Evolutionary conservation across 2,113 vertebrate genomes (phyloP), one percentile per base, ranked within the genome.

Genomic region (Corythornis madagascariensis): DNA sequence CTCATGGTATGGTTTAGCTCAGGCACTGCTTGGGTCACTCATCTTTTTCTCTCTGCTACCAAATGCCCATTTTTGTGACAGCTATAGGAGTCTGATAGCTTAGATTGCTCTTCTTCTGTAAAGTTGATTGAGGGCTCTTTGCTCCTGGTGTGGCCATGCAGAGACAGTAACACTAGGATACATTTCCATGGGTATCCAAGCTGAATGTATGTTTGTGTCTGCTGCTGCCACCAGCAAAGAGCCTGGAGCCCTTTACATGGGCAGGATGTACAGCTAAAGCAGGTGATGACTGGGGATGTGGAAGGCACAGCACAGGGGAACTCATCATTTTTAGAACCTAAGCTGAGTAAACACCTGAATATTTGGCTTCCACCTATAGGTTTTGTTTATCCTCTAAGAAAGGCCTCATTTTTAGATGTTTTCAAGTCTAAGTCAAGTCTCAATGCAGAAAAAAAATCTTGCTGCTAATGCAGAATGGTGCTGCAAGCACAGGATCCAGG

Each of bases 401-500:
- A 63, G 18, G 4, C 10, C 16, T 91, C 4, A 42, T 43, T 74
- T 90, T 45, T 28, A 33, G 53, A 47, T 70, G 29, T 81, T 90
- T 38, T 70, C 65, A 48, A 74, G 20, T 78, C 22, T 0, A 1
- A 47, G 21, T 69, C 40, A 70, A 75, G 47, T 28, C 21, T 43
- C 43, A 16, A 14, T 80, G 42, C 16, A 66, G 55, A 26, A 64
- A 28, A 29, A 13, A 50, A 31, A 13, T 35, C 13, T 70, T 4
- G 0, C 11, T 65, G 43, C 20, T 66, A 11, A 14, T 38, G 63
- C 28, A 52, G 63, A 57, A 33, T 45, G 0, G 0, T 78, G 35
- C 40, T 9, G 28, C 3, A 1, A 7, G 6, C 0, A 2, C 11
- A 57, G 42, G 59, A 20, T 25, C 29, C 2, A 7, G 50, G 16